Conservation (phyloP, 2,113 vertebrate species). For the Tragelaphus imberbis region DNA sequence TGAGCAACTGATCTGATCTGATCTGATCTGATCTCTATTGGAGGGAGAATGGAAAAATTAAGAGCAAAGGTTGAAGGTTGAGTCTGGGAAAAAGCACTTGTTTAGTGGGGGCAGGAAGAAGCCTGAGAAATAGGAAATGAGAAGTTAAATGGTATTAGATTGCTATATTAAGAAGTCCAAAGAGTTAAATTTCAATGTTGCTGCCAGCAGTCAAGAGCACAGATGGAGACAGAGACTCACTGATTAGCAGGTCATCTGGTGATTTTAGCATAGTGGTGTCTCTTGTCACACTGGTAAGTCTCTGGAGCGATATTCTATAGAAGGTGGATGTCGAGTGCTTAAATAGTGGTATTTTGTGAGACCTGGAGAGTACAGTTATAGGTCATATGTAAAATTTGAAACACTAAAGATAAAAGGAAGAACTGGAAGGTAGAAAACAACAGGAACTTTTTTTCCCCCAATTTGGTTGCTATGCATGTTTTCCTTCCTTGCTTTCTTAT, state of each 20-base stretch:
- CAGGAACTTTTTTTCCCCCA: neutral
- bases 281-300: neutral
- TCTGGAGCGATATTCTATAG: fast-evolving
- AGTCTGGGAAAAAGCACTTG: neutral
- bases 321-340: neutral
- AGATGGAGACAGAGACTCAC: neutral
- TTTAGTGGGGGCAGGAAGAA: neutral
- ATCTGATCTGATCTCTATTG: neutral
- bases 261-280: neutral
- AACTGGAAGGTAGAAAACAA: neutral
- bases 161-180: neutral
- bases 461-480: neutral
- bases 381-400: neutral
- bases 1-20: no score
- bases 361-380: neutral
- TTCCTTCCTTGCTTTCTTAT: neutral
- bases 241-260: neutral
- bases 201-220: neutral
- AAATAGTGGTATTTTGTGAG: neutral
- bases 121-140: neutral
- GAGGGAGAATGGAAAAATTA: neutral
- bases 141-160: neutral
- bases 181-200: neutral
- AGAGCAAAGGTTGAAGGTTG: neutral
- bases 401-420: neutral